Conservation (phyloP, 2,113 vertebrate genomes). For the Jacana jacana region DNA sequence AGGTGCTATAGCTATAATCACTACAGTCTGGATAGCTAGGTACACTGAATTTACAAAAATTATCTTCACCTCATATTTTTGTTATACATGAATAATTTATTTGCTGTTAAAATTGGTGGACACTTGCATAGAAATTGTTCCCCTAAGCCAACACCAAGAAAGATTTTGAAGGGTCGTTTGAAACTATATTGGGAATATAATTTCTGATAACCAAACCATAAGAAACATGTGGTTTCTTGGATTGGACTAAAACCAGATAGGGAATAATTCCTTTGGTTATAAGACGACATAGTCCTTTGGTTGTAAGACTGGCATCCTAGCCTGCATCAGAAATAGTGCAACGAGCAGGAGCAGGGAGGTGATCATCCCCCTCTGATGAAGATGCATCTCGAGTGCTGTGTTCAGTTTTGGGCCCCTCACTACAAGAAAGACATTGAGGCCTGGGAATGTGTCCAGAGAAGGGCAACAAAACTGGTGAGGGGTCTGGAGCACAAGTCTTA, state of each 20-base stretch:
- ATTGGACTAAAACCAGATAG: neutral
- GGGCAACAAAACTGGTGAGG: no score
- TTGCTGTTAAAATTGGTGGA: neutral
- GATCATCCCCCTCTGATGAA: no score
- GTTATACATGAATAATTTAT: neutral
- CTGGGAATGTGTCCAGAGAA: no score
- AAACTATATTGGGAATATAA: neutral
- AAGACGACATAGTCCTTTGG: neutral
- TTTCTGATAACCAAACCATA: neutral
- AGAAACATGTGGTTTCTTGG: neutral
- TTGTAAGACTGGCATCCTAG: no score
- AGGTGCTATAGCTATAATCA: neutral
- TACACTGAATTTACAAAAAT: neutral
- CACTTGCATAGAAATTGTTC: neutral
- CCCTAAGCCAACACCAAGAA: neutral
- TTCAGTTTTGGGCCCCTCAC: no score
- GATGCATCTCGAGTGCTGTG: no score
- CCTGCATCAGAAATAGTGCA: no score
- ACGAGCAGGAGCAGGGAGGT: no score
- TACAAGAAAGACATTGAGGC: no score
- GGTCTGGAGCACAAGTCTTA: no score
- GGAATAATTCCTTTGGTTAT: neutral
- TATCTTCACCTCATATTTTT: neutral
- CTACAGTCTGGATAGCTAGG: neutral
- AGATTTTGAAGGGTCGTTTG: neutral